Evolutionary conservation across 2,888 invertebrate species (phyloP).

Genomic region (Spilosoma lubricipeda): DNA sequence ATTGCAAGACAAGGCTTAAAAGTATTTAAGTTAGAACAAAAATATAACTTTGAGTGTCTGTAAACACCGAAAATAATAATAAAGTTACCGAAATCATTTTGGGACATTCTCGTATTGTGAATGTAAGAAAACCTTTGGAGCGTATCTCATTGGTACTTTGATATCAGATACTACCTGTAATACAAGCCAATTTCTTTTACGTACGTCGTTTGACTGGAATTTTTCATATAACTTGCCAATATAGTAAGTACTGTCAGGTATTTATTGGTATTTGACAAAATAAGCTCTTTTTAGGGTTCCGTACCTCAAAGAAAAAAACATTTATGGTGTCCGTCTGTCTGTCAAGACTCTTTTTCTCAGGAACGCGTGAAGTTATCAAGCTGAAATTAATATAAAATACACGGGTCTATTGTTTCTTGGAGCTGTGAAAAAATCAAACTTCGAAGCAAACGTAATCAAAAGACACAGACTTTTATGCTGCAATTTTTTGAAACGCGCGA

Average conservation of each 20-base stretch:
- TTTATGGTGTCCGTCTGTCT: too few species aligned
- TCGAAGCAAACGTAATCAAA: too few species aligned
- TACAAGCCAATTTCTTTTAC: constrained; percentile 36
- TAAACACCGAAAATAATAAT: not conserved
- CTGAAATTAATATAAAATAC: too few species aligned
- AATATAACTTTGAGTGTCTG: not conserved
- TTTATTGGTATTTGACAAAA: not conserved
- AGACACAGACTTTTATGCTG: too few species aligned
- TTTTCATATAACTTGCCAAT: constrained; percentile 33
- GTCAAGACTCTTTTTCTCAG: too few species aligned
- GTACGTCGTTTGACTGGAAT: constrained; percentile 30
- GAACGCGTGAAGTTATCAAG: too few species aligned
- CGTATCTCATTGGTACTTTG: constrained; percentile 40
- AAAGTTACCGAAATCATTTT: constrained; percentile 25
- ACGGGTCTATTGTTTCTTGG: too few species aligned
- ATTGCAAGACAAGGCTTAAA: not conserved
- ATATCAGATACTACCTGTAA: constrained; percentile 39
- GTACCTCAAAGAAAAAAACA: too few species aligned
- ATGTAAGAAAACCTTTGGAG: constrained; percentile 32
- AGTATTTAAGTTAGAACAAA: not conserved
- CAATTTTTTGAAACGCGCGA: too few species aligned
- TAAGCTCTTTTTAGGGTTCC: not conserved
- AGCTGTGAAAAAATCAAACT: too few species aligned
- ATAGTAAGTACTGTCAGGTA: constrained; percentile 12
- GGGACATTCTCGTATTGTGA: constrained; percentile 28